phyloP scores from a whole-genome alignment of 1,140 invertebrate genomes.

The Ruditapes philippinarum region DNA sequence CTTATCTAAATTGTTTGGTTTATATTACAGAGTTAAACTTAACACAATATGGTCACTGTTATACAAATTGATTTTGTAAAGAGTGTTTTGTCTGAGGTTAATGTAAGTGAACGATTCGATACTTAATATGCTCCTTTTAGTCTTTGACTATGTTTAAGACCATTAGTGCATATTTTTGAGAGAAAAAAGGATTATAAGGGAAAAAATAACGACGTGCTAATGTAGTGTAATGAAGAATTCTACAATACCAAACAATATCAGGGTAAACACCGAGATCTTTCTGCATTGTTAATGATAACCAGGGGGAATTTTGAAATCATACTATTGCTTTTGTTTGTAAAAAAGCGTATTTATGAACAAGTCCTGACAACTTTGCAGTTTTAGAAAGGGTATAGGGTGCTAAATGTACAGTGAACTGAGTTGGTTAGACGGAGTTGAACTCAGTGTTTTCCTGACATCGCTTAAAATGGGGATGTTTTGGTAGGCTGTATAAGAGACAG shows the following conservation, averaged over 20 bases:
- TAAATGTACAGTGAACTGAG: too few relatives aligned
- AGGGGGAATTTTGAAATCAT: background rate
- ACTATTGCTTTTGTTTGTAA: background rate
- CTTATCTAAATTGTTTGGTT: background rate
- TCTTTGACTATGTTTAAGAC: too few relatives aligned
- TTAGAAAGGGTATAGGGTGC: too few relatives aligned
- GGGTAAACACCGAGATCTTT: background rate
- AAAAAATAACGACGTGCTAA: too few relatives aligned
- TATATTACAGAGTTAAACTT: constrained; percentile 9
- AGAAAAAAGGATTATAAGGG: too few relatives aligned
- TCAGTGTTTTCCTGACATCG: too few relatives aligned
- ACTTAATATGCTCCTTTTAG: too few relatives aligned
- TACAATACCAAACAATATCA: background rate
- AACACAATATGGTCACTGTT: background rate
- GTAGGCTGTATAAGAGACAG: too few relatives aligned
- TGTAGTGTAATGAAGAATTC: too few relatives aligned
- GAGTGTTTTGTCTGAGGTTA: background rate
- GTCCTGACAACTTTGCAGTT: too few relatives aligned
- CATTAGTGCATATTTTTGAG: background rate
- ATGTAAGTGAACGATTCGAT: constrained; percentile 2
- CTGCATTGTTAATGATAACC: background rate
- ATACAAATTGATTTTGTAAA: background rate
- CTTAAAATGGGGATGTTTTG: too few relatives aligned
- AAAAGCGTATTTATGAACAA: background rate
- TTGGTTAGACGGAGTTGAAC: too few relatives aligned